Base-by-base conservation (phyloP, 1,140 invertebrate genomes). In the Nasonia vitripennis region DNA sequence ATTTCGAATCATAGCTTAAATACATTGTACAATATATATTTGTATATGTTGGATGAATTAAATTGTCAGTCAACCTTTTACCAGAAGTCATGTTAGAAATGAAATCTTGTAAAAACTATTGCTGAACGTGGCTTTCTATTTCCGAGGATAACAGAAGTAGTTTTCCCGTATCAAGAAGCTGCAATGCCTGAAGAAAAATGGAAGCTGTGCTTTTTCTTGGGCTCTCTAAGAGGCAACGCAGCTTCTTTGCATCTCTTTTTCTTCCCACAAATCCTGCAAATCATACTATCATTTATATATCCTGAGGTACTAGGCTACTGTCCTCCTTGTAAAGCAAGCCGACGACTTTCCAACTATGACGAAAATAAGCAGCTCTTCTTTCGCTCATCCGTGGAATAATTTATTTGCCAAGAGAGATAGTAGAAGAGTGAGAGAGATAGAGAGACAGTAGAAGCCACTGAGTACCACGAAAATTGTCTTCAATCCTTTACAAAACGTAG, bases 391-490 rank as follows among this genome's bases (percentile, higher is more conserved):
- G 1, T 23, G 27, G 27, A 78, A 90, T 89, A 89, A 89, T 89
- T 89, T 90, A 89, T 89, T 89, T 88, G 81, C 80, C 86, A 86
- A 87, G 88, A 68, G 27, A 80, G 17, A 74, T 20, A 74, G 68
- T 2, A 48, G 12, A 12, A 48, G 45, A 48, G 45, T 2, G 45
- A 48, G 45, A 48, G 45, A 48, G 45, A 73, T 70, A 82, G 37
- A 37, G 37, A 81, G n/a, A 82, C 11, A 37, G 9, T 62, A 20
- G 73, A 88, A 90, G 89, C 88, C 88, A 90, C 88, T 90, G 89
- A 91, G 87, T 86, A 86, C 85, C 83, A 87, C 86, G 87, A 87
- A 91, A 89, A 90, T 89, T 89, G 86, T 88, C 88, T 89, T 88
- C 89, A 88, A 86, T 88, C 88, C 87, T 87, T 88, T 88, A 89